Evolutionary conservation across 2,113 vertebrate species (phyloP).

Genomic region (Chionis minor): DNA sequence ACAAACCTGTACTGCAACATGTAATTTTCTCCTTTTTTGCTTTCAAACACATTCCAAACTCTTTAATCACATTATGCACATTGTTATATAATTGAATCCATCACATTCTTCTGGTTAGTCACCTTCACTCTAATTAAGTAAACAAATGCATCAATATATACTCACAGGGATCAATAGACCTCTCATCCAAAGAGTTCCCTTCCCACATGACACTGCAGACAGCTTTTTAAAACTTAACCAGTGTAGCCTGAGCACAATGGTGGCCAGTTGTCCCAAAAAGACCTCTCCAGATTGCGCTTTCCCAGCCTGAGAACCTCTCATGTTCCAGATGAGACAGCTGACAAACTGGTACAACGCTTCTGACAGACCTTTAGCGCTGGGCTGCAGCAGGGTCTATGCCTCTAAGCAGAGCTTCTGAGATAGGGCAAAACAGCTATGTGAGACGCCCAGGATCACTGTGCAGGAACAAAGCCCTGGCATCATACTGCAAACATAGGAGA

Average conservation of each 20-base stretch:
- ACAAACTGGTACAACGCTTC: neutral
- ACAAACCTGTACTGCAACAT: neutral
- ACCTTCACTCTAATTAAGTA: slow-evolving; percentile 9
- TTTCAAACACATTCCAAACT: neutral
- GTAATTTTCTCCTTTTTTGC: neutral
- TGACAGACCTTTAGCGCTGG: neutral
- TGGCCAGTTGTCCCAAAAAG: neutral
- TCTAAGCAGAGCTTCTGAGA: neutral
- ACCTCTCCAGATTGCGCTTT: accelerated
- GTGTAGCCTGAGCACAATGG: neutral
- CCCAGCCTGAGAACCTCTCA: neutral
- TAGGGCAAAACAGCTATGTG: neutral
- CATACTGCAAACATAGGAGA: neutral
- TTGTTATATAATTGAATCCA: slow-evolving; percentile 17
- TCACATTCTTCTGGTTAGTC: neutral
- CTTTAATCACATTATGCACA: neutral
- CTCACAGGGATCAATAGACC: neutral
- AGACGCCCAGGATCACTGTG: neutral
- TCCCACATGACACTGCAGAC: neutral
- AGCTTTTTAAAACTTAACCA: neutral
- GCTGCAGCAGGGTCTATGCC: neutral
- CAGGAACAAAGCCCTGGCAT: neutral
- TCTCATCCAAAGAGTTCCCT: neutral
- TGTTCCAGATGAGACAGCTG: neutral
- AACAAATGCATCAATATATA: neutral